Evolutionary conservation across 1,140 invertebrate genomes (phyloP).

Genomic region (Trachymyrmex septentrionalis): DNA sequence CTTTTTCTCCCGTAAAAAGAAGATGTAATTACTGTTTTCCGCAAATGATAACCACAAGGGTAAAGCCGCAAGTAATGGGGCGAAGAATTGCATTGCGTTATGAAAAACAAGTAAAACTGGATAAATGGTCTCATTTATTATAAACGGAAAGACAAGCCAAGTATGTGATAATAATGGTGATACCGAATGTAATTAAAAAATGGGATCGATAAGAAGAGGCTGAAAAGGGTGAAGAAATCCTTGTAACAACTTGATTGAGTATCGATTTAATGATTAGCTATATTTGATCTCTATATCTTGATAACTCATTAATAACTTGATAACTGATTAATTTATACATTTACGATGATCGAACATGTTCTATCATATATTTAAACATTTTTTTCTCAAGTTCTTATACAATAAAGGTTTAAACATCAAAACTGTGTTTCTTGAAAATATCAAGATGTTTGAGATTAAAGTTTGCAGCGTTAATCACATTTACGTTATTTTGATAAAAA

Average conservation of each 20-base stretch:
- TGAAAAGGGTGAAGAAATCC: slow-evolving; percentile 78
- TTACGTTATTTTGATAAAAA: neutral
- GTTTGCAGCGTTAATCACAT: neutral
- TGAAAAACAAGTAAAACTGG: slow-evolving; percentile 42
- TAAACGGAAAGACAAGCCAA: neutral
- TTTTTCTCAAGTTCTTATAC: neutral
- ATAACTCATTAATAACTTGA: slow-evolving; percentile 54
- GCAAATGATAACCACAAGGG: slow-evolving; percentile 40
- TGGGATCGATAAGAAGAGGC: slow-evolving; percentile 68
- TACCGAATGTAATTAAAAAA: slow-evolving; percentile 65
- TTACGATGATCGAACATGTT: slow-evolving; percentile 34
- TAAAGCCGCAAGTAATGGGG: slow-evolving; percentile 22
- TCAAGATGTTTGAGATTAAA: neutral
- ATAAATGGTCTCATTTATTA: slow-evolving; percentile 36
- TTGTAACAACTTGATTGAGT: slow-evolving; percentile 81
- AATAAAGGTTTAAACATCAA: neutral
- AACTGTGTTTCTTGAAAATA: neutral
- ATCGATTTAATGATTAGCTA: slow-evolving; percentile 80
- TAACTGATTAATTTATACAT: slow-evolving; percentile 69
- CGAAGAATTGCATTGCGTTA: slow-evolving; percentile 38
- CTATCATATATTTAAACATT: neutral
- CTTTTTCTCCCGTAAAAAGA: slow-evolving; percentile 9
- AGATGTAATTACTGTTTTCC: slow-evolving; percentile 42
- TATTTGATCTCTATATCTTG: slow-evolving; percentile 64
- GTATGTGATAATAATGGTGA: slow-evolving; percentile 33